Evolutionary conservation across 2,113 vertebrate genomes (phyloP).

Genomic region (Ginglymostoma cirratum): DNA sequence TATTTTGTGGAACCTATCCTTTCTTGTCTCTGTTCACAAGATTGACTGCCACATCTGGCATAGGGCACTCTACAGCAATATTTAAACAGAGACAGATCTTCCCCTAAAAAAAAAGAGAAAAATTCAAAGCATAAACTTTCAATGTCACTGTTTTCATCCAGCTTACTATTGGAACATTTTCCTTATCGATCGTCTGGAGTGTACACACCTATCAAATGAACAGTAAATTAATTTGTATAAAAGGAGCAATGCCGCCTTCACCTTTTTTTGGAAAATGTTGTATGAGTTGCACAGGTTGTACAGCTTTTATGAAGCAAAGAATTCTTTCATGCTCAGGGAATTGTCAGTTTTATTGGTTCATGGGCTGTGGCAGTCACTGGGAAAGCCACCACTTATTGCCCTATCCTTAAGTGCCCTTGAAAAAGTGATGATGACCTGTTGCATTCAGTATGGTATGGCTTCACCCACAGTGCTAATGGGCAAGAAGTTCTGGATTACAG

Average conservation of each 20-base stretch:
- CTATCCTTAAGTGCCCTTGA: not conserved
- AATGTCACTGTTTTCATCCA: not conserved
- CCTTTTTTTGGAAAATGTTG: not conserved
- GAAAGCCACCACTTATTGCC: not conserved
- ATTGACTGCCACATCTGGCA: not conserved
- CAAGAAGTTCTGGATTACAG: too few relatives aligned
- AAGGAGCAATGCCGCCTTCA: not conserved
- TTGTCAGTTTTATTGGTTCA: not conserved
- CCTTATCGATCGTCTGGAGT: not conserved
- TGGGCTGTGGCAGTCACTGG: not conserved
- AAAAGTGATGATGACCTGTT: not conserved
- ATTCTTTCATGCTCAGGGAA: not conserved
- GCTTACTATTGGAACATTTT: not conserved
- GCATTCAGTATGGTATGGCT: not conserved
- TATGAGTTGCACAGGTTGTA: not conserved
- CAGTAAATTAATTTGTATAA: not conserved
- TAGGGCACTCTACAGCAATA: not conserved
- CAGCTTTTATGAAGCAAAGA: not conserved
- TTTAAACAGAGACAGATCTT: not conserved
- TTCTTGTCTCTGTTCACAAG: not conserved
- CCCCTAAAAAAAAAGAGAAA: not conserved
- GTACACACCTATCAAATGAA: not conserved
- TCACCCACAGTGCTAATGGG: too few relatives aligned
- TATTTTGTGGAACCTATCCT: not conserved
- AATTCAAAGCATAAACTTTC: not conserved